Percentiles rank a stretch among this genome's conserved stretches.
Evolutionary conservation across 2,797 vertebrate species (phyloP).

Genomic region (Perodicticus potto): DNA sequence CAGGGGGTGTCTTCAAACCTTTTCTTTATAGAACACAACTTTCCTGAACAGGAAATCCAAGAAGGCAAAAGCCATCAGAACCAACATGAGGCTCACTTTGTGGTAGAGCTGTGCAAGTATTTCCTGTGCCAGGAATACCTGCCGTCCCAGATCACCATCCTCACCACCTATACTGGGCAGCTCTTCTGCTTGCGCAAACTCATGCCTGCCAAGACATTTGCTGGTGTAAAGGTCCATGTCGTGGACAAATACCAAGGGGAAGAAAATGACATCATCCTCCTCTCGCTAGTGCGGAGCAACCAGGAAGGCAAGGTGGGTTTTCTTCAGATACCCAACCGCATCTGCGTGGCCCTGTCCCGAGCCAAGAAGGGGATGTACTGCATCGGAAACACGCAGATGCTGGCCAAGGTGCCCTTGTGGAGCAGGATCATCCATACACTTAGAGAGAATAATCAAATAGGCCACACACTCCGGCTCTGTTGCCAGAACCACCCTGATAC

Average conservation of each 20-base stretch:
- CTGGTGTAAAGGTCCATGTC: slow-evolving; percentile 95
- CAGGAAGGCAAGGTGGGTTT: slow-evolving; percentile 91
- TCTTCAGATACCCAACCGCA: slow-evolving; percentile 94
- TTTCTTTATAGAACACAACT: slow-evolving; percentile 94
- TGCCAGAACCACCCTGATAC: slow-evolving; percentile 96
- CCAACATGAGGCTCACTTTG: slow-evolving; percentile 93
- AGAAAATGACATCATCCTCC: slow-evolving; percentile 97
- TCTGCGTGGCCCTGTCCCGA: slow-evolving; percentile 96
- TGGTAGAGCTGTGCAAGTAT: slow-evolving; percentile 94
- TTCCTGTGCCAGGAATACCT: slow-evolving; percentile 94
- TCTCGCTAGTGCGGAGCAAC: slow-evolving; percentile 97
- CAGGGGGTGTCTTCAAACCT: slow-evolving; percentile 93
- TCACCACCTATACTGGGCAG: slow-evolving; percentile 96
- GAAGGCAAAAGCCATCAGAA: slow-evolving; percentile 96
- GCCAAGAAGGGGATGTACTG: slow-evolving; percentile 97
- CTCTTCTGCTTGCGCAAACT: slow-evolving; percentile 93
- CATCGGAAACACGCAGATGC: slow-evolving; percentile 93
- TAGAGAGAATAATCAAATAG: slow-evolving; percentile 89
- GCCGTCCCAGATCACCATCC: slow-evolving; percentile 96
- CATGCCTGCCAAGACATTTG: slow-evolving; percentile 91
- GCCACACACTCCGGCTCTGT: slow-evolving; percentile 89
- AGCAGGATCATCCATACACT: slow-evolving; percentile 93
- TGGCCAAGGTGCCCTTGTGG: slow-evolving; percentile 93
- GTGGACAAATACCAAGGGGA: slow-evolving; percentile 99
- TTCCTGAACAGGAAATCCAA: slow-evolving; percentile 91